Evolutionary conservation across 2,113 vertebrate genomes (phyloP).

Genomic region (Prunella himalayana): DNA sequence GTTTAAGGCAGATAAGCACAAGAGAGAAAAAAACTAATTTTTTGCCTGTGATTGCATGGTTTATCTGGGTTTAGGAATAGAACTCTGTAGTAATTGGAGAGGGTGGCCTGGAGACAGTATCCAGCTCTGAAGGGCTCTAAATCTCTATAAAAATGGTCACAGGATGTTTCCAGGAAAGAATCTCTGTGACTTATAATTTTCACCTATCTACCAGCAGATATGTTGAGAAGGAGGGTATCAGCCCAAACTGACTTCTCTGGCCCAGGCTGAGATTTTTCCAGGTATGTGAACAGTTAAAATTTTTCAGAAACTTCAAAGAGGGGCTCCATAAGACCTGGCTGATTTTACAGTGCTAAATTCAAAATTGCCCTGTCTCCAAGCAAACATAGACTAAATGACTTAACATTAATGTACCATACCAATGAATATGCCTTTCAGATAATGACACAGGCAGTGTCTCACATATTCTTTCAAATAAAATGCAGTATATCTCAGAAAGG

Average conservation of each 20-base stretch:
- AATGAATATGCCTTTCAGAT: neutral
- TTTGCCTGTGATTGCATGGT: neutral
- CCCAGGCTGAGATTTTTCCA: neutral
- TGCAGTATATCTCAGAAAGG: neutral
- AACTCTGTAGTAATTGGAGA: neutral
- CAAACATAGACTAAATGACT: neutral
- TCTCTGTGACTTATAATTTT: neutral
- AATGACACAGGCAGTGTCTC: neutral
- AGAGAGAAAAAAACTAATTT: neutral
- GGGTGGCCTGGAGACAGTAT: neutral
- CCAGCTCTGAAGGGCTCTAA: neutral
- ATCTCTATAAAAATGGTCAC: neutral
- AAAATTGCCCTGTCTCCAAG: neutral
- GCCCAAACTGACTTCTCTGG: neutral
- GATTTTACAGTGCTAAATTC: neutral
- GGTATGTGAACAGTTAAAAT: neutral
- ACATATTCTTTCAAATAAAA: neutral
- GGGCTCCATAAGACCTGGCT: neutral
- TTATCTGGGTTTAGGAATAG: neutral
- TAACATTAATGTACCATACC: neutral
- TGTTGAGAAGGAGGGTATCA: neutral
- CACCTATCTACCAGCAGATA: neutral
- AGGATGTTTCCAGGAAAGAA: neutral
- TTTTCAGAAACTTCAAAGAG: neutral
- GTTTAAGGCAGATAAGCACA: neutral